Conservation (phyloP, 2,797 vertebrate genomes). For the Luscinia megarhynchos region DNA sequence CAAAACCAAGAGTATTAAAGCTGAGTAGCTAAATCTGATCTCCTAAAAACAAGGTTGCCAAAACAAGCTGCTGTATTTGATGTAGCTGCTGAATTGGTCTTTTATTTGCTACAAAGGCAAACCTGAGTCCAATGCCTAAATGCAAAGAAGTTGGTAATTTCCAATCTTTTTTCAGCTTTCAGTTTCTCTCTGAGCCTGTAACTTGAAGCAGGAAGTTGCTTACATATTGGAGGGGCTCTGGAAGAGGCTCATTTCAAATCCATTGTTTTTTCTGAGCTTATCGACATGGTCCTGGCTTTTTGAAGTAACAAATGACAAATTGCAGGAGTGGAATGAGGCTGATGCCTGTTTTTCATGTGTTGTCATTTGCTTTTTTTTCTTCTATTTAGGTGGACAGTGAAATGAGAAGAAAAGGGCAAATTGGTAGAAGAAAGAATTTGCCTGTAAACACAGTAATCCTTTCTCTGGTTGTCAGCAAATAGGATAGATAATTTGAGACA, state of each 20-base stretch:
- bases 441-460: background rate
- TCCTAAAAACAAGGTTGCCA: slow-evolving; percentile 36
- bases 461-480: background rate
- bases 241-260: background rate
- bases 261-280: background rate
- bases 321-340: background rate
- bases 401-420: background rate
- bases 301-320: background rate
- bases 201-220: background rate
- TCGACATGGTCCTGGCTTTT: background rate
- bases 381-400: background rate
- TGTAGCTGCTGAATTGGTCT: slow-evolving; percentile 33
- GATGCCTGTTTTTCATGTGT: background rate
- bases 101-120: background rate
- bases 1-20: slow-evolving; percentile 60
- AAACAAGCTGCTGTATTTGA: slow-evolving; percentile 40
- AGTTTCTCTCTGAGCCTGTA: background rate
- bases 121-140: background rate
- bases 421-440: background rate
- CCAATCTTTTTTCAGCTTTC: background rate
- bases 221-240: background rate
- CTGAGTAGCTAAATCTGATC: slow-evolving; percentile 57
- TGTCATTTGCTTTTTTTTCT: background rate
- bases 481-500: background rate
- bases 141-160: background rate